Conservation (phyloP, 2,888 invertebrate genomes). For the Rosalia funebris region DNA sequence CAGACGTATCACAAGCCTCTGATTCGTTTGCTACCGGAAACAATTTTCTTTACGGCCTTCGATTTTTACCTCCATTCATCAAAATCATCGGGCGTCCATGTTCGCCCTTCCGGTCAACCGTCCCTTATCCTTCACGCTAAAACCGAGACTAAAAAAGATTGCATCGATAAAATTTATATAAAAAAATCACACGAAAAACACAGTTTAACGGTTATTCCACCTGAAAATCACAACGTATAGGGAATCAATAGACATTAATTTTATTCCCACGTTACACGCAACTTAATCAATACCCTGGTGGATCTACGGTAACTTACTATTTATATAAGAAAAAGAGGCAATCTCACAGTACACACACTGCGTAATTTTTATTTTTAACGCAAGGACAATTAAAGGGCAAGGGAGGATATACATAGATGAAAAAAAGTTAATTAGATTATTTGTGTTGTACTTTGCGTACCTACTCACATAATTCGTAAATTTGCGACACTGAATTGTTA, state of each 20-base stretch:
- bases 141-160: background rate
- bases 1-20: no score
- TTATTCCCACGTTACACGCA: slow-evolving; percentile 14
- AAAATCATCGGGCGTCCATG: background rate
- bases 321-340: background rate
- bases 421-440: no score
- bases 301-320: slow-evolving; percentile 8
- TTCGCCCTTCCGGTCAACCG: slow-evolving; percentile 3
- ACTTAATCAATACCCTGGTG: slow-evolving; percentile 8
- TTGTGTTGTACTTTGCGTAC: no score
- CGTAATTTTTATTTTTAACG: slow-evolving; percentile 15
- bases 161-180: background rate
- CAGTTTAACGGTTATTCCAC: background rate
- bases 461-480: no score
- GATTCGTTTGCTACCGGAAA: background rate
- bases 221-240: slow-evolving; percentile 10
- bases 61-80: slow-evolving; percentile 10
- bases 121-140: background rate
- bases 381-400: slow-evolving; percentile 3
- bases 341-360: background rate
- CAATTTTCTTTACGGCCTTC: slow-evolving; percentile 5
- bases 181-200: background rate
- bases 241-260: slow-evolving; percentile 14
- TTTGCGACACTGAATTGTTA: no score
- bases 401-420: no score